Evolutionary conservation across 2,888 invertebrate genomes (phyloP).

Genomic region (Spilarctia lutea): DNA sequence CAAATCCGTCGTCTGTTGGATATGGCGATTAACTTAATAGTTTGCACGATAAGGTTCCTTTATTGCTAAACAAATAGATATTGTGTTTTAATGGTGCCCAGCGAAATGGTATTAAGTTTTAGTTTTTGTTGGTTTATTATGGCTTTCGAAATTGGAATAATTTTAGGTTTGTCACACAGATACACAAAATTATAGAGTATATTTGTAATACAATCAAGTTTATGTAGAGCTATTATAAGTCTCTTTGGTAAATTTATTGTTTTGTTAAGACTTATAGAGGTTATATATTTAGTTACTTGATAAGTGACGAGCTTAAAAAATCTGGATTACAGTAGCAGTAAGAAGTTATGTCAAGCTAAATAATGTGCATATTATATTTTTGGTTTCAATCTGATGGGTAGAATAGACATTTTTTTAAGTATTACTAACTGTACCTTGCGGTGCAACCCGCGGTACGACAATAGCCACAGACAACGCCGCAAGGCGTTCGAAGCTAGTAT

Average conservation of each 20-base stretch:
- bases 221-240: too few relatives aligned
- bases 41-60: conserved; percentile 10
- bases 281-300: too few relatives aligned
- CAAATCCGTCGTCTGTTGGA: too few relatives aligned
- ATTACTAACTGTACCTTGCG: too few relatives aligned
- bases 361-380: too few relatives aligned
- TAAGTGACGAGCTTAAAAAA: too few relatives aligned
- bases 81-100: conserved; percentile 19
- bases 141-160: not conserved
- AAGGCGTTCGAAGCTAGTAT: too few relatives aligned
- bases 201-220: not conserved
- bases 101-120: conserved; percentile 7
- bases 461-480: too few relatives aligned
- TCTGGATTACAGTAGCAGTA: too few relatives aligned
- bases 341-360: too few relatives aligned
- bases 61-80: conserved; percentile 23
- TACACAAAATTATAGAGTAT: not conserved
- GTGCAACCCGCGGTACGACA: too few relatives aligned
- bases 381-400: not conserved
- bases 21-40: conserved; percentile 28
- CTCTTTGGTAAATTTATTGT: too few relatives aligned
- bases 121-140: not conserved
- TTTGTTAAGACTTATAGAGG: not conserved
- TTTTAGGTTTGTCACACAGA: not conserved
- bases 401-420: not conserved